Conservation (phyloP, 1,140 invertebrate genomes). For the Diorhabda carinulata region DNA sequence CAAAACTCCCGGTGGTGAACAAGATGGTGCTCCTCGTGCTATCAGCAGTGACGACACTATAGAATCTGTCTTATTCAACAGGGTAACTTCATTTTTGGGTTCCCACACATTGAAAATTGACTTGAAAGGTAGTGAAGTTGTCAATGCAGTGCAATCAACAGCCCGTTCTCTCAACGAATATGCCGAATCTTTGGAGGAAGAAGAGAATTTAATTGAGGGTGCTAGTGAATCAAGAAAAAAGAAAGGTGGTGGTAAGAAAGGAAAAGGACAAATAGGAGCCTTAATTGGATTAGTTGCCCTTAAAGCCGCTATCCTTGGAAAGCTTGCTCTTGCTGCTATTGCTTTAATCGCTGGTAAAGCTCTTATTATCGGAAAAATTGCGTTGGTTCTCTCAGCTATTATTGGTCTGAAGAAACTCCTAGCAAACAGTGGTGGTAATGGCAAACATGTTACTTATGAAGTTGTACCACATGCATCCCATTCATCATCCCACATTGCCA, state of each 20-base stretch:
- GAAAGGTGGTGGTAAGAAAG: slow-evolving; percentile 76
- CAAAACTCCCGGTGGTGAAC: slow-evolving; percentile 57
- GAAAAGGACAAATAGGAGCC: slow-evolving; percentile 55
- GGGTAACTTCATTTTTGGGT: slow-evolving; percentile 69
- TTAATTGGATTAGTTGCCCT: slow-evolving; percentile 68
- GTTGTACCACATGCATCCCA: slow-evolving; percentile 79
- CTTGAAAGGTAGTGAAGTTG: slow-evolving; percentile 76
- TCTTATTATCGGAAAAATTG: slow-evolving; percentile 76
- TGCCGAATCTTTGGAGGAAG: slow-evolving; percentile 57
- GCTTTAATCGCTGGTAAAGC: slow-evolving; percentile 81
- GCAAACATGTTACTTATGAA: slow-evolving; percentile 81
- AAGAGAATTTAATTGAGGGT: slow-evolving; percentile 55
- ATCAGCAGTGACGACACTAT: slow-evolving; percentile 60
- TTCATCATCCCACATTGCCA: slow-evolving; percentile 61
- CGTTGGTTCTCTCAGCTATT: slow-evolving; percentile 73
- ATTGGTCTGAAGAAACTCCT: slow-evolving; percentile 79
- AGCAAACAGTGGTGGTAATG: slow-evolving; percentile 54
- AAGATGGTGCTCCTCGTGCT: slow-evolving; percentile 66
- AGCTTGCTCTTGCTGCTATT: slow-evolving; percentile 71
- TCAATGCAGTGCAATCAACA: slow-evolving; percentile 71
- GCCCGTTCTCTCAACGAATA: slow-evolving; percentile 71
- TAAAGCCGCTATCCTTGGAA: slow-evolving; percentile 72
- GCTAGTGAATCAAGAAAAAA: slow-evolving; percentile 63
- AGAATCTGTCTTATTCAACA: slow-evolving; percentile 62
- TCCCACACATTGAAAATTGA: slow-evolving; percentile 79